phyloP scores from a whole-genome alignment of 2,113 vertebrate genomes.

The Quiscalus mexicanus region DNA sequence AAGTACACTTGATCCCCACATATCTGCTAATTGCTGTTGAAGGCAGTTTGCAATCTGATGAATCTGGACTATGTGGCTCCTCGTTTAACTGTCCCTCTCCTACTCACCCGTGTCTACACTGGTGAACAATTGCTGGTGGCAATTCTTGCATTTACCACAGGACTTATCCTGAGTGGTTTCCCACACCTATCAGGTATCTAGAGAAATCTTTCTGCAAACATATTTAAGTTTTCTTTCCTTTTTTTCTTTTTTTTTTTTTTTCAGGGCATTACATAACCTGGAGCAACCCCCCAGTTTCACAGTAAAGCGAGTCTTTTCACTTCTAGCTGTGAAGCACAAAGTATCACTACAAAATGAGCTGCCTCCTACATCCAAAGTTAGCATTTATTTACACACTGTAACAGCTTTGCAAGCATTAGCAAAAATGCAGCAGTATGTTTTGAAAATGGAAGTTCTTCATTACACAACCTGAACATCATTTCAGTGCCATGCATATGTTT shows the following conservation, averaged over 20 bases:
- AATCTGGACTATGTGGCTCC: neutral
- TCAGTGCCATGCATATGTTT: neutral
- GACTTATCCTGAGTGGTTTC: neutral
- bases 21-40: neutral
- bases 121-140: neutral
- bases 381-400: neutral
- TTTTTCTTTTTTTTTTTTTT: too few relatives aligned
- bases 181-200: neutral
- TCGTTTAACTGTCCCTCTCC: neutral
- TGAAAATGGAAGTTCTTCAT: neutral
- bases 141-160: neutral
- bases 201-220: neutral
- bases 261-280: neutral
- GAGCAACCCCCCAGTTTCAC: neutral
- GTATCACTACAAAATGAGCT: neutral
- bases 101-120: neutral
- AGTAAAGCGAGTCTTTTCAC: neutral
- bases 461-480: neutral
- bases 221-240: neutral
- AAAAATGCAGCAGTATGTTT: neutral
- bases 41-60: neutral
- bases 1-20: neutral
- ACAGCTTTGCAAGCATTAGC: neutral
- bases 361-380: neutral
- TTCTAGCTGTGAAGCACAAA: neutral